Evolutionary conservation across 2,113 vertebrate species (phyloP).

Genomic region (Micronisus gabar): DNA sequence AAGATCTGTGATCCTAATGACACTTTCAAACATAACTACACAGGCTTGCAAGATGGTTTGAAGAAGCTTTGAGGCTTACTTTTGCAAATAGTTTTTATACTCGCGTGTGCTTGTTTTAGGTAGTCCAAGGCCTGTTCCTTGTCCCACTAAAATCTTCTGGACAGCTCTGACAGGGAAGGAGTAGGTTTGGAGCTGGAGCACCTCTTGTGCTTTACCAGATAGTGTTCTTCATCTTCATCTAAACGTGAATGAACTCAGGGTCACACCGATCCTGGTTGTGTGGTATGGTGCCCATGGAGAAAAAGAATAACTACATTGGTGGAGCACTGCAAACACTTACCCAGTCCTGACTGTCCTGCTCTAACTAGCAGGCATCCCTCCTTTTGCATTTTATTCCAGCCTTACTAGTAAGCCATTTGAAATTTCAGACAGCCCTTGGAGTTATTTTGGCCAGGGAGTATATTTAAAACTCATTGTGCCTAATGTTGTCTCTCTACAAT

Average conservation of each 20-base stretch:
- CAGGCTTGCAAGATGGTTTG: background rate
- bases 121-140: background rate
- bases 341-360: background rate
- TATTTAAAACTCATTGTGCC: constrained; percentile 65
- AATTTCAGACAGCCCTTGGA: constrained; percentile 54
- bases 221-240: background rate
- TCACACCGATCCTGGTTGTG: background rate
- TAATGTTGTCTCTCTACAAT: constrained; percentile 56
- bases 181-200: background rate
- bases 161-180: background rate
- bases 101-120: background rate
- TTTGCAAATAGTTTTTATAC: background rate
- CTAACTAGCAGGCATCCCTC: background rate
- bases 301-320: background rate
- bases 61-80: background rate
- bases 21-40: background rate
- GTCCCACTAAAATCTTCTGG: background rate
- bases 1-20: background rate
- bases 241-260: background rate
- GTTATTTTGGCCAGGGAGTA: constrained; percentile 59
- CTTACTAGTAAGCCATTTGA: background rate
- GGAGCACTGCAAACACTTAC: background rate
- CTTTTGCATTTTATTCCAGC: background rate
- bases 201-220: background rate
- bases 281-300: background rate